Conservation (phyloP, 1,140 invertebrate species). For the Colletes latitarsis region DNA sequence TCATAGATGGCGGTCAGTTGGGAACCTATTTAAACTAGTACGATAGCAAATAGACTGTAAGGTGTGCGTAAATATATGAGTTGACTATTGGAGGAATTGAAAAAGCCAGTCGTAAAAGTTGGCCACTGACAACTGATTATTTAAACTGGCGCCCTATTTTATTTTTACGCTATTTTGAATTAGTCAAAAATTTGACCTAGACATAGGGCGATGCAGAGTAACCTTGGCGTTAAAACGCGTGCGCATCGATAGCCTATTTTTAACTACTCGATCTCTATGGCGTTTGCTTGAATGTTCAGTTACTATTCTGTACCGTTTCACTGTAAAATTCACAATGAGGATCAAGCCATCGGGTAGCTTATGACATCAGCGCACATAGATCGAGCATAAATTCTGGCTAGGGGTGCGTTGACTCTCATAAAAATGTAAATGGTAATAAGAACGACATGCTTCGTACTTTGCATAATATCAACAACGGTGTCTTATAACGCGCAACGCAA, state of each 20-base stretch:
- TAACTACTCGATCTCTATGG: conserved; percentile 32
- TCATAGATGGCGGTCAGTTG: no score
- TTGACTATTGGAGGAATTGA: no score
- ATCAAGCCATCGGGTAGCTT: not conserved
- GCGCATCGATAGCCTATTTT: conserved; percentile 48
- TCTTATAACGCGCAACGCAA: conserved; percentile 21
- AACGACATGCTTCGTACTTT: not conserved
- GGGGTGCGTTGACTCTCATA: conserved; percentile 17
- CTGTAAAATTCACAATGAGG: not conserved
- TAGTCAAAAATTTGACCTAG: conserved; percentile 49
- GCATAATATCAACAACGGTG: conserved; percentile 32
- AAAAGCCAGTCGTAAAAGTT: no score
- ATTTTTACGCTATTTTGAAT: not conserved
- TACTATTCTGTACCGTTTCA: not conserved
- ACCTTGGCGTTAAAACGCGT: conserved; percentile 48
- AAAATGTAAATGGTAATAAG: conserved; percentile 43
- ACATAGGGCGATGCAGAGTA: conserved; percentile 35
- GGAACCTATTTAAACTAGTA: no score
- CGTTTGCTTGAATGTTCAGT: conserved; percentile 7
- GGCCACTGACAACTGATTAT: no score
- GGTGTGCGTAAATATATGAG: no score
- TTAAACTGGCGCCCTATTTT: no score
- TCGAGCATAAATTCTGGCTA: conserved; percentile 18
- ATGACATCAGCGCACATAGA: not conserved
- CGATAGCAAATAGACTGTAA: no score